phyloP scores from a whole-genome alignment of 2,888 invertebrate species.

The Erebia palarica region DNA sequence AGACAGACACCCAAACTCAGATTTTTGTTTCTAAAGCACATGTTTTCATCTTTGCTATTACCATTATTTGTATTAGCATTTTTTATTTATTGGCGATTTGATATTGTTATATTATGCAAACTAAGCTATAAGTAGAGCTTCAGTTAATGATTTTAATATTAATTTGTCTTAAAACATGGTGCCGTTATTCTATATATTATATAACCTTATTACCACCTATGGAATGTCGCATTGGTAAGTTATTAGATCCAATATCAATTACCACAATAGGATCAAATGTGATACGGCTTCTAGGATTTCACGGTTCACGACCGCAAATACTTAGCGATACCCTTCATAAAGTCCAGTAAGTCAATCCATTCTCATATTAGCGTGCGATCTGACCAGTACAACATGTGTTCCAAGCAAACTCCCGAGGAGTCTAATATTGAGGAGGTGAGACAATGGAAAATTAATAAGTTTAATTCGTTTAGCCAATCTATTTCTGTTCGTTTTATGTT shows the following conservation, averaged over 20 bases:
- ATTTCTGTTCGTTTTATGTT: constrained; percentile 15
- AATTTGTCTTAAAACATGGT: constrained; percentile 3
- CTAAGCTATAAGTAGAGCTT: not conserved
- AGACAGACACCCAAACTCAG: not conserved
- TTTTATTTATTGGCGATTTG: too few relatives aligned
- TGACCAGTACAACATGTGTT: constrained; percentile 74
- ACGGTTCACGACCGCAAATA: constrained; percentile 44
- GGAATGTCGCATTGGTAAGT: constrained; percentile 41
- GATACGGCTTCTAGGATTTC: constrained; percentile 44
- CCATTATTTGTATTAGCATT: too few relatives aligned
- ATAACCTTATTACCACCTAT: constrained; percentile 33
- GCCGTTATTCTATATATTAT: constrained; percentile 33
- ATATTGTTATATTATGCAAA: not conserved
- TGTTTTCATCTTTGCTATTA: not conserved
- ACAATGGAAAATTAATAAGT: constrained; percentile 41
- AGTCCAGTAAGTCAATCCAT: constrained; percentile 68
- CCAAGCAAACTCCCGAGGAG: constrained; percentile 75
- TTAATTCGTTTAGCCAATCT: constrained; percentile 16
- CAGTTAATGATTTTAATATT: constrained; percentile 7
- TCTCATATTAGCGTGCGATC: constrained; percentile 55
- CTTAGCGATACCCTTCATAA: constrained; percentile 41
- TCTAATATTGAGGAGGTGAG: constrained; percentile 74
- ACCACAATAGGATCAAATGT: constrained; percentile 46
- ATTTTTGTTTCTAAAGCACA: not conserved
- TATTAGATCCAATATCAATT: constrained; percentile 47